These are phyloP conservation scores for Philaethria dido DNA, from an alignment of 2,888 invertebrate genomes.

Conservation along the genomic window DNA sequence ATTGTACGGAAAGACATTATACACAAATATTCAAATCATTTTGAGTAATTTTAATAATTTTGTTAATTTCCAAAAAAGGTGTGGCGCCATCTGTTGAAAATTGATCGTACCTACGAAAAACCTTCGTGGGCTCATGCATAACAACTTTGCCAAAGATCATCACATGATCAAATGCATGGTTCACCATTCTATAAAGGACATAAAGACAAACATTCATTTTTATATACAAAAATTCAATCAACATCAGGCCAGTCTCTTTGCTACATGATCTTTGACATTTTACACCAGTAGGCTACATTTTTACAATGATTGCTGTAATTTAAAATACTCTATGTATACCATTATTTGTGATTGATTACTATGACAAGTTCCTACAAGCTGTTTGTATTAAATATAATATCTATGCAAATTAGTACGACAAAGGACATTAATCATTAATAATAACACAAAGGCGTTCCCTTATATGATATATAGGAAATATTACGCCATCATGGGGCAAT, in stretches of 20 bases:
- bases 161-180: too few relatives aligned
- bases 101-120: too few relatives aligned
- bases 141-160: too few relatives aligned
- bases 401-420: constrained; percentile 1
- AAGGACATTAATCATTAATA: constrained; percentile 7
- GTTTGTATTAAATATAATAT: neutral
- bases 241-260: neutral
- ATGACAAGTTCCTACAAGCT: constrained; percentile 10
- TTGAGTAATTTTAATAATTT: too few relatives aligned
- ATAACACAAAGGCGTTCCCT: constrained; percentile 2
- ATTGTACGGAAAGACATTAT: too few relatives aligned
- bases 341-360: constrained; percentile 1
- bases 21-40: too few relatives aligned
- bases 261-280: neutral
- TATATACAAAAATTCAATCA: neutral
- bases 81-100: too few relatives aligned
- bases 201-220: too few relatives aligned
- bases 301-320: neutral
- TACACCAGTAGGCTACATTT: neutral
- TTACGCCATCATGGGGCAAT: neutral
- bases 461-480: constrained; percentile 1
- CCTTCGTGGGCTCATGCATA: too few relatives aligned
- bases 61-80: too few relatives aligned
- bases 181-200: too few relatives aligned
- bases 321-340: neutral